Evolutionary conservation across 2,888 invertebrate species (phyloP).

Genomic region (Drosophila tripunctata): DNA sequence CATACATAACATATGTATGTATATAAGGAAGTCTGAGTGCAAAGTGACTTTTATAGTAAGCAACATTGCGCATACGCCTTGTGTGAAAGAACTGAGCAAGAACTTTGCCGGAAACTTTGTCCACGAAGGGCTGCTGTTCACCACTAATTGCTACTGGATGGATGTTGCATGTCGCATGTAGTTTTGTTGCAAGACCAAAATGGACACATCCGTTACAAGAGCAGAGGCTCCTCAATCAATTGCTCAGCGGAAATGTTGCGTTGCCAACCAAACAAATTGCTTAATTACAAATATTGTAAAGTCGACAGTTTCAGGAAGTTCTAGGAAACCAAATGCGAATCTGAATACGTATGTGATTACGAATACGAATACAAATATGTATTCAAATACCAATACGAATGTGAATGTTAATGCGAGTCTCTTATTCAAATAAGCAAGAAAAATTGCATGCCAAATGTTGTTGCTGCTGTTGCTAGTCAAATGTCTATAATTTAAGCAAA

Average conservation of each 20-base stretch:
- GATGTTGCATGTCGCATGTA: constrained; percentile 19
- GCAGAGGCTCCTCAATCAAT: constrained; percentile 56
- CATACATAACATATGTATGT: constrained; percentile 6
- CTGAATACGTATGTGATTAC: constrained; percentile 22
- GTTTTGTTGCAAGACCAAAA: constrained; percentile 49
- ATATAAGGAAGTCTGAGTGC: background rate
- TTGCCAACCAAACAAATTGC: constrained; percentile 65
- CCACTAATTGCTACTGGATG: constrained; percentile 55
- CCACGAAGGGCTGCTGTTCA: constrained; percentile 15
- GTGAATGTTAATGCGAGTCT: constrained; percentile 40
- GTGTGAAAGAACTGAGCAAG: constrained; percentile 7
- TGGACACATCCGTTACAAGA: constrained; percentile 63
- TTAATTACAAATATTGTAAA: constrained; percentile 69
- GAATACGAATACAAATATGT: no score
- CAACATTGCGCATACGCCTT: constrained; percentile 50
- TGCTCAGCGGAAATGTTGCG: constrained; percentile 69
- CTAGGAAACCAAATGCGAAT: constrained; percentile 20
- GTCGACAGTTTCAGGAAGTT: constrained; percentile 49
- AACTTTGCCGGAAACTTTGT: constrained; percentile 34
- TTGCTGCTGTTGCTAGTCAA: constrained; percentile 62
- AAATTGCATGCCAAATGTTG: constrained; percentile 72
- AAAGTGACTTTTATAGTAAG: background rate
- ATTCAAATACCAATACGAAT: no score
- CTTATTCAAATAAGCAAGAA: constrained; percentile 71
- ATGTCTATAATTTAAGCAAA: constrained; percentile 78